Evolutionary conservation across 1,140 invertebrate species (phyloP), one percentile per base, ranked within the genome.

Genomic region (Sitophilus oryzae): DNA sequence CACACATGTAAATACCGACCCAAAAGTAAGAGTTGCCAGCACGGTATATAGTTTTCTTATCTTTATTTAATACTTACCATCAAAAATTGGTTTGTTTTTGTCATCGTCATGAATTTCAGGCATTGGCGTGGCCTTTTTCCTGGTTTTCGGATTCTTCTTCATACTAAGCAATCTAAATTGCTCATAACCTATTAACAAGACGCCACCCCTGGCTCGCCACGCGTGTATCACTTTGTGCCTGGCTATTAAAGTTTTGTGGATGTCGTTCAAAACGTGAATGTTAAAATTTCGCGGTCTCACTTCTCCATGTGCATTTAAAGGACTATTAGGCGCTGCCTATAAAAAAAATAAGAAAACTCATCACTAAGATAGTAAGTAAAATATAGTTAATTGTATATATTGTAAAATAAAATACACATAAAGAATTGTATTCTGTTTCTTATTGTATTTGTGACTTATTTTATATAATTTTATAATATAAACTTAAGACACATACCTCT

Each of bases 141-240:
- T 75, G 59, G 76, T 75, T 69, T 80, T 80, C 47, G 79, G 78
- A 55, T 79, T 77, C 67, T 88, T 85, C 65, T 88, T 88, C 60
- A 92, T 77, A 55, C 89, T 91, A 22, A 96, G 74, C 51, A 96
- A 80, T 6, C 90, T 79, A 70, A 95, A 99, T 67, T 99, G 80
- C 76, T 99, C 96, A 72, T 99, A 99, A 3, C 96, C 96, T 67
- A 99, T 94, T 55, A 99, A 77, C 8, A 99, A 74, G 1, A 99
- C 95, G 14, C 96, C 96, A 3, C 96, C 95, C 8, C 79, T 76
- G 38, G 82, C 80, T 18, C 82, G 80, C 96, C 96, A 99, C 23
- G 91, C 85, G 67, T 88, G 71, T 23, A 85, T 68, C 14, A 71
- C 66, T 52, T 67, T 70, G 23, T 66, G 61, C 18, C 66, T 50